Evolutionary conservation across 2,888 invertebrate genomes (phyloP).

Genomic region (Synergus japonicus): DNA sequence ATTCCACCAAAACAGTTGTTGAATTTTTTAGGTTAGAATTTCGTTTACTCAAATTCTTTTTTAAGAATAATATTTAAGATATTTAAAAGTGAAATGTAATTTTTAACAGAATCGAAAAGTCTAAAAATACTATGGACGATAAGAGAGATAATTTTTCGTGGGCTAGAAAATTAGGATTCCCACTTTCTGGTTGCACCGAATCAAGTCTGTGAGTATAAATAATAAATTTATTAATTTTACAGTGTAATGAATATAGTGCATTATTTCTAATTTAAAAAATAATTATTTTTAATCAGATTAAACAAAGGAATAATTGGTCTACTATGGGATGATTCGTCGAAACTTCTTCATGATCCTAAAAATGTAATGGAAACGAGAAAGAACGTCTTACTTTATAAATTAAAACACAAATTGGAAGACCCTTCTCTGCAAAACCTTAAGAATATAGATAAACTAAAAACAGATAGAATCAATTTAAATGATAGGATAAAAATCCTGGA

Average conservation of each 20-base stretch:
- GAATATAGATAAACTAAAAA: constrained; percentile 57
- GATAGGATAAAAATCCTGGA: constrained; percentile 60
- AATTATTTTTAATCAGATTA: constrained; percentile 57
- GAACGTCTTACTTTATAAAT: constrained; percentile 66
- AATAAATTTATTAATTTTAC: not conserved
- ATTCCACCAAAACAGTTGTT: not conserved
- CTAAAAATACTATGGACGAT: constrained; percentile 27
- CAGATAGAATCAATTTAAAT: constrained; percentile 55
- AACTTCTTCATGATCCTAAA: constrained; percentile 53
- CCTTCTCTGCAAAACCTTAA: constrained; percentile 56
- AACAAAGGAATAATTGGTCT: constrained; percentile 63
- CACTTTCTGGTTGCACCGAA: constrained; percentile 31
- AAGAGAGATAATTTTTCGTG: constrained; percentile 43
- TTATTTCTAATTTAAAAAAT: not conserved
- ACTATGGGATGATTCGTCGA: constrained; percentile 67
- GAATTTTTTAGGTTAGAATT: not conserved
- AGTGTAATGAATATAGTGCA: too few relatives aligned
- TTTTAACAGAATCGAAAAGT: not conserved
- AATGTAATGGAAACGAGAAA: constrained; percentile 62
- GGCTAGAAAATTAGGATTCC: constrained; percentile 43
- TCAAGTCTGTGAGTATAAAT: constrained; percentile 19
- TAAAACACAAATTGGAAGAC: constrained; percentile 58
- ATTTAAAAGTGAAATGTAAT: too few relatives aligned
- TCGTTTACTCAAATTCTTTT: not conserved
- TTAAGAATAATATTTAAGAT: not conserved